A percentile compares a stretch with the other conserved stretches of the same genome.
Conservation (phyloP, 2,888 invertebrate genomes). For the Bimastos eiseni region DNA sequence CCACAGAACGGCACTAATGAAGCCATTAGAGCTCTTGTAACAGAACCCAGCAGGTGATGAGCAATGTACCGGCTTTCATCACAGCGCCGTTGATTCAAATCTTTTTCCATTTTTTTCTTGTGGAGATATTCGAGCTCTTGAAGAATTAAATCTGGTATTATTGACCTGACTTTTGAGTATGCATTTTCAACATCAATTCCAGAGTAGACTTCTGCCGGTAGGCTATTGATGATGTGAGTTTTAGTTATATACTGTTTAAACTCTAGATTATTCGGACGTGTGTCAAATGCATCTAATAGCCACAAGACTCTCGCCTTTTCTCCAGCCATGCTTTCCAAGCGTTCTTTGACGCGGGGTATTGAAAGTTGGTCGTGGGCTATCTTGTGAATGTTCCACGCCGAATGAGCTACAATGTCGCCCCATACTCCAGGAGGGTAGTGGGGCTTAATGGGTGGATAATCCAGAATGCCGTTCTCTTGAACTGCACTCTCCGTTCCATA, state of each 20-base stretch:
- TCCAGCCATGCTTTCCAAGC: conserved; percentile 47
- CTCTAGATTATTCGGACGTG: conserved; percentile 64
- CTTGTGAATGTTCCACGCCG: conserved; percentile 53
- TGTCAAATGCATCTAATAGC: conserved; percentile 33
- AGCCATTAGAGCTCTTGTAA: conserved; percentile 40
- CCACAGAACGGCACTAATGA: conserved; percentile 42
- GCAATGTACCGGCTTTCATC: conserved; percentile 4
- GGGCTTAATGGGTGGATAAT: conserved; percentile 55
- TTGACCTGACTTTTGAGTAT: conserved; percentile 65
- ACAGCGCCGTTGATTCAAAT: conserved; percentile 17
- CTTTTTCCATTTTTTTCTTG: conserved; percentile 28
- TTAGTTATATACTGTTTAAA: conserved; percentile 77
- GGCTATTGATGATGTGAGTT: conserved; percentile 72
- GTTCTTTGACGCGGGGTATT: conserved; percentile 45
- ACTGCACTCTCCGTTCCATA: not conserved
- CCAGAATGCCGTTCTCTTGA: conserved; percentile 40
- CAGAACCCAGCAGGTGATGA: conserved; percentile 33
- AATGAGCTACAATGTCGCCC: conserved; percentile 48
- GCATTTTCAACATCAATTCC: conserved; percentile 62
- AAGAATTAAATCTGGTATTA: conserved; percentile 70
- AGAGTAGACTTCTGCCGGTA: conserved; percentile 69
- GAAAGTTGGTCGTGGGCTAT: conserved; percentile 43
- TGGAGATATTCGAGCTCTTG: conserved; percentile 27
- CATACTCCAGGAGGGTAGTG: conserved; percentile 54
- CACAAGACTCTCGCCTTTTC: conserved; percentile 33